These are phyloP conservation scores for Merops nubicus DNA, from an alignment of 2,113 vertebrate species.

Conservation along the genomic window DNA sequence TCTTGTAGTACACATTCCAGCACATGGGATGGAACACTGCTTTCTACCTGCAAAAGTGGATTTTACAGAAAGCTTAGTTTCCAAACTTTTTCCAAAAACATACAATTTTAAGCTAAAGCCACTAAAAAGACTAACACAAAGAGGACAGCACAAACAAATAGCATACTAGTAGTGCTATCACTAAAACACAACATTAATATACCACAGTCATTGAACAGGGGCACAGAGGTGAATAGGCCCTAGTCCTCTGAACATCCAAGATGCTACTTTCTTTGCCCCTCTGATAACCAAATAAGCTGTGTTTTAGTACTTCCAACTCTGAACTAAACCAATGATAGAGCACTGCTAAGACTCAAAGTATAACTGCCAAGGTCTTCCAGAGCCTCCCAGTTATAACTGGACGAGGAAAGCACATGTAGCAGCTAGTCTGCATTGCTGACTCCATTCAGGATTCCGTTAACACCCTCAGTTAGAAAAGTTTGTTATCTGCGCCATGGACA, in stretches of 20 bases:
- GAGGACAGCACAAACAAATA: background rate
- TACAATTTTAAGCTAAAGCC: background rate
- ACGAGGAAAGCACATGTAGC: background rate
- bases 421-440: background rate
- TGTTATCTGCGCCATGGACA: background rate
- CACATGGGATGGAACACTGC: slow-evolving; percentile 82
- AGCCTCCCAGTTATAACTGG: background rate
- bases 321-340: background rate
- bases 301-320: background rate
- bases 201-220: background rate
- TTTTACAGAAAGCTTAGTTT: background rate
- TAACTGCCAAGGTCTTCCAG: background rate
- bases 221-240: background rate
- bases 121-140: background rate
- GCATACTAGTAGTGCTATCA: background rate
- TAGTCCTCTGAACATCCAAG: background rate
- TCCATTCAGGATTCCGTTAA: background rate
- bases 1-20: slow-evolving; percentile 87
- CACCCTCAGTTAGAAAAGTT: background rate
- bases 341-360: background rate
- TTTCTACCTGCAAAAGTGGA: slow-evolving; percentile 85
- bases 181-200: background rate
- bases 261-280: background rate
- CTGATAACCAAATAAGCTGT: background rate
- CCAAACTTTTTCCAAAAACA: background rate